Evolutionary conservation across 2,113 vertebrate species (phyloP), one percentile per base, ranked within the genome.

Genomic region (Gasterosteus nipponicus): DNA sequence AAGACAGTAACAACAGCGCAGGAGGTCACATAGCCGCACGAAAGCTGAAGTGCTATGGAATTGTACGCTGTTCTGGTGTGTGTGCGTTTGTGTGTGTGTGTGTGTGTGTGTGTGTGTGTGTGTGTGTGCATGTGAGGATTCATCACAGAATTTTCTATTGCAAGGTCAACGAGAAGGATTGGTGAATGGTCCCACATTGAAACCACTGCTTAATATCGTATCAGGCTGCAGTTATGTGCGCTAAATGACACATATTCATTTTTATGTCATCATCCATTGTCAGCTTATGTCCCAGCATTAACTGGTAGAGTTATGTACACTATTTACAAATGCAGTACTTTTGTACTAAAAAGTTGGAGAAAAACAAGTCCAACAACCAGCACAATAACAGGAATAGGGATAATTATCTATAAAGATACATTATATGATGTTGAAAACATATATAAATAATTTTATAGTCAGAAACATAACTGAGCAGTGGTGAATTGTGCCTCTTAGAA

Each of bases 1-100:
- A 83, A 83, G 86, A 90, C 87, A 86, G 84, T 67, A 89, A 90
- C 82, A 89, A 89, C 74, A 90, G 82, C 79, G 69, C 78, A 75
- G 80, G 60, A 74, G 78, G 79, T 84, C 66, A 18, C 72, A 73
- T 83, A 82, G 87, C 82, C 86, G 84, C 84, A 84, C 39, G 61
- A 62, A 77, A 86, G 83, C 77, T 86, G 44, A 80, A 78, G 61
- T 76, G 57, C 56, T 65, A 19, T 19, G 18, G 35, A 19, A 1
- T 8, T 70, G 38, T 66, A 22, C 29, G 49, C 39, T n/a, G 7
- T 11, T 51, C 7, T 60, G 31, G 41, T 73, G 41, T 67, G 44
- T n/a, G 42, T 51, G 44, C 3, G 10, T 66, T 10, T 51, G 46
- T 64, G 61, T 29, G 39, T 61, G 38, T 69, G 44, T 64, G 47